These are phyloP conservation scores for Epinephelus lanceolatus DNA, from an alignment of 2,113 vertebrate genomes.

Conservation along the genomic window DNA sequence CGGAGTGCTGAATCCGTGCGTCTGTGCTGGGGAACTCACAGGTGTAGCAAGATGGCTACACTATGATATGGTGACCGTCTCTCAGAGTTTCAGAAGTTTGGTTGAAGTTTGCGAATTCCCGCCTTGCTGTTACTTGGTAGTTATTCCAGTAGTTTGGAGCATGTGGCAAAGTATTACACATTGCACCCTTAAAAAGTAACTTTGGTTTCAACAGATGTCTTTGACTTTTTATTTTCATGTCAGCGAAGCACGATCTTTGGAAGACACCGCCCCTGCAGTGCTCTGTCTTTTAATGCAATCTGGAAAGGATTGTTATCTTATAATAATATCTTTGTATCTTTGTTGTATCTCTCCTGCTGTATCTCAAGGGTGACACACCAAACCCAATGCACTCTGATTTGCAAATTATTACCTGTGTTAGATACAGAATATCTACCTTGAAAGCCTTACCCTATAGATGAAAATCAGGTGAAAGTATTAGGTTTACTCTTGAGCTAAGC, in stretches of 20 bases:
- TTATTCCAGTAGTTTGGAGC: too few relatives aligned
- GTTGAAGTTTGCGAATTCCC: too few relatives aligned
- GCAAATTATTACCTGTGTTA: neutral
- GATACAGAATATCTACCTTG: neutral
- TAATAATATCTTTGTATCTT: neutral
- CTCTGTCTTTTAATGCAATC: constrained; percentile 14
- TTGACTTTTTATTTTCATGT: constrained; percentile 3
- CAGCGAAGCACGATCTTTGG: neutral
- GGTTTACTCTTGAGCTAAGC: neutral
- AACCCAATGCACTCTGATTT: neutral
- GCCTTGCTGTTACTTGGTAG: too few relatives aligned
- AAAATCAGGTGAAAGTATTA: constrained; percentile 1
- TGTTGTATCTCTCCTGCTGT: neutral
- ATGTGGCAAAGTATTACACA: too few relatives aligned
- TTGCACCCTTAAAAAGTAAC: neutral
- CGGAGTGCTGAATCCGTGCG: too few relatives aligned
- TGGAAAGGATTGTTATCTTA: neutral
- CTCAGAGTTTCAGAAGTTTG: too few relatives aligned
- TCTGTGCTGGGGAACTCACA: too few relatives aligned
- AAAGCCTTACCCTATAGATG: neutral
- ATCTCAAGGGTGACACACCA: neutral
- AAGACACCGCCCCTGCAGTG: neutral
- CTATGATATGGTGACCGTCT: too few relatives aligned
- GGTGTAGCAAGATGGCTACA: too few relatives aligned
- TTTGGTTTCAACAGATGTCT: neutral